Evolutionary conservation across 2,888 invertebrate genomes (phyloP), one percentile per base, ranked within the genome.

Genomic region (Drosophila nigricruria): DNA sequence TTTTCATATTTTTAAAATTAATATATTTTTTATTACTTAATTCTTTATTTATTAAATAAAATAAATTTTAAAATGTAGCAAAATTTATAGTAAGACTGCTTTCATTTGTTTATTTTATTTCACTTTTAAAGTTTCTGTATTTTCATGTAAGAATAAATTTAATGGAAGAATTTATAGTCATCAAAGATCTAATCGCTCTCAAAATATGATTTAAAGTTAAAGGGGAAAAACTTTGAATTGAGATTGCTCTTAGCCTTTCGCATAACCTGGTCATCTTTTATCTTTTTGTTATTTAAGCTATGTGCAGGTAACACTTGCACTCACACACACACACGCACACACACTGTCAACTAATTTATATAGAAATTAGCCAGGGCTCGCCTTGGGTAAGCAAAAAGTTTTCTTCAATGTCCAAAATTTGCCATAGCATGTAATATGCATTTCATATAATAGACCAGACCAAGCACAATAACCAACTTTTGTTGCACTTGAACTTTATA

Each of bases 401-500:
- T 79, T 63, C 77, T 67, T 71, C 77, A 88, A 82, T 73, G 85
- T 80, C 70, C 88, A 53, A 85, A 85, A 82, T 73, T 68, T 73
- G 64, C 71, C 59, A 68, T 66, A 69, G 65, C 58, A 72, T 80
- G 71, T 78, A 81, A 82, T 85, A 82, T 88, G 83, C 84, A 86
- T 74, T 78, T 80, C 81, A 73, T 78, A 86, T 85, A 79, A 85
- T 76, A 69, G 71, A 84, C 66, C 62, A 58, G 56, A 77, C 73
- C 68, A 63, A 71, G 66, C 67, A 78, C 71, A 77, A 74, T 78
- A 81, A 70, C 73, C 73, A 84, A 82, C 77, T 88, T 86, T 86
- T 62, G 83, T 83, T 88, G 84, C 88, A 88, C 88, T 84, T 84
- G 88, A 88, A 84, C 86, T 82, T 82, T 82, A 42, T 49, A 49